Evolutionary conservation across 2,113 vertebrate species (phyloP).

Genomic region (Petaurus breviceps): DNA sequence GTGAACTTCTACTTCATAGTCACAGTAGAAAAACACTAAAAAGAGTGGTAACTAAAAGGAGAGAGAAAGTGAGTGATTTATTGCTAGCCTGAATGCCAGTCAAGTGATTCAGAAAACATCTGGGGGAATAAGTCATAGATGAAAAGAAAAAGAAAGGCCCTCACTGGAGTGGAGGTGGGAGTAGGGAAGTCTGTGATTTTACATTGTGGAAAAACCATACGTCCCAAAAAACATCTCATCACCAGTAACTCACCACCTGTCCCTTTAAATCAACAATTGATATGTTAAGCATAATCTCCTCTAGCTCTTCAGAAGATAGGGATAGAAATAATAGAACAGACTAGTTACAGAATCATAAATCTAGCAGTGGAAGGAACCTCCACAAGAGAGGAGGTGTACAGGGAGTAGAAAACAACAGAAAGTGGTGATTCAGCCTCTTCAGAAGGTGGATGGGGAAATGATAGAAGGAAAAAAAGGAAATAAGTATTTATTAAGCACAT

Average conservation of each 20-base stretch:
- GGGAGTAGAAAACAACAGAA: neutral
- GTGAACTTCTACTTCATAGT: neutral
- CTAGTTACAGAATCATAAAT: neutral
- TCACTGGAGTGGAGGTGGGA: neutral
- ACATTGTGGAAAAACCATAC: neutral
- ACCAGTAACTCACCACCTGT: neutral
- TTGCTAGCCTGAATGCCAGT: neutral
- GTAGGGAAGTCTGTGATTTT: neutral
- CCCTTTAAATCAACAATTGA: neutral
- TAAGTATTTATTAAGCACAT: neutral
- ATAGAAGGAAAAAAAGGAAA: neutral
- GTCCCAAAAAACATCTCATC: neutral
- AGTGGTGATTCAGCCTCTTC: neutral
- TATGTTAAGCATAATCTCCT: neutral
- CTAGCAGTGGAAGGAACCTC: neutral
- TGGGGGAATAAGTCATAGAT: neutral
- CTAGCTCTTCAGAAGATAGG: neutral
- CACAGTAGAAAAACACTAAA: neutral
- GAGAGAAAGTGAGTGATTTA: neutral
- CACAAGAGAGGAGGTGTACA: neutral
- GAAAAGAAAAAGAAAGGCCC: slow-evolving; percentile 22
- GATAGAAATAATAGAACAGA: neutral
- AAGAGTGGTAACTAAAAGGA: neutral
- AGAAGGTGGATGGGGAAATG: neutral
- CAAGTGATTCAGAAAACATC: neutral